phyloP scores from a whole-genome alignment of 1,140 invertebrate genomes.

The Drosophila mojavensis region DNA sequence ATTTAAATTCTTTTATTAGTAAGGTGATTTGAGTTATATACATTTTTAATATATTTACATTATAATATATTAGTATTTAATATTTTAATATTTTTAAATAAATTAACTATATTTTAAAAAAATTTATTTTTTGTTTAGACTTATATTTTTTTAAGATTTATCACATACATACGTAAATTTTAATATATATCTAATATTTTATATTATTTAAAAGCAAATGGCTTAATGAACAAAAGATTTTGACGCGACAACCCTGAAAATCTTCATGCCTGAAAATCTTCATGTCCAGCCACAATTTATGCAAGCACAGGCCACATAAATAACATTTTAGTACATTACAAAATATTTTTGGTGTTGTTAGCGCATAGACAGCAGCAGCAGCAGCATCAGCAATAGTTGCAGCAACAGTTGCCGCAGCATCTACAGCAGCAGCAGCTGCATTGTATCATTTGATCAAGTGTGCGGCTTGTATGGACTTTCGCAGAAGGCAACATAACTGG shows the following conservation, averaged over 20 bases:
- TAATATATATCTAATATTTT: too few relatives aligned
- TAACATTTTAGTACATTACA: conserved; percentile 30
- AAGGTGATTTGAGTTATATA: too few relatives aligned
- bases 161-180: too few relatives aligned
- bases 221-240: background rate
- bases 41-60: too few relatives aligned
- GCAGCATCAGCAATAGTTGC: background rate
- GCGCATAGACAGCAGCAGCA: conserved; percentile 25
- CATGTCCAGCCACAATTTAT: conserved; percentile 24
- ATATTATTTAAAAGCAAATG: too few relatives aligned
- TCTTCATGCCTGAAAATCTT: too few relatives aligned
- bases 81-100: too few relatives aligned
- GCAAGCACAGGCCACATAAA: conserved; percentile 24
- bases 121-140: too few relatives aligned
- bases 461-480: conserved; percentile 37
- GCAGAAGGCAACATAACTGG: conserved; percentile 44
- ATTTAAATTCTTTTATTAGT: too few relatives aligned
- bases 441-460: conserved; percentile 41
- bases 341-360: conserved; percentile 41
- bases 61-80: too few relatives aligned
- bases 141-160: too few relatives aligned
- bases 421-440: conserved; percentile 6
- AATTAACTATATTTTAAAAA: too few relatives aligned
- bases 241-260: conserved; percentile 22
- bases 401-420: background rate